These are phyloP conservation scores for Steinernema scapterisci DNA, from an alignment of 2,888 invertebrate species.

Conservation along the genomic window DNA sequence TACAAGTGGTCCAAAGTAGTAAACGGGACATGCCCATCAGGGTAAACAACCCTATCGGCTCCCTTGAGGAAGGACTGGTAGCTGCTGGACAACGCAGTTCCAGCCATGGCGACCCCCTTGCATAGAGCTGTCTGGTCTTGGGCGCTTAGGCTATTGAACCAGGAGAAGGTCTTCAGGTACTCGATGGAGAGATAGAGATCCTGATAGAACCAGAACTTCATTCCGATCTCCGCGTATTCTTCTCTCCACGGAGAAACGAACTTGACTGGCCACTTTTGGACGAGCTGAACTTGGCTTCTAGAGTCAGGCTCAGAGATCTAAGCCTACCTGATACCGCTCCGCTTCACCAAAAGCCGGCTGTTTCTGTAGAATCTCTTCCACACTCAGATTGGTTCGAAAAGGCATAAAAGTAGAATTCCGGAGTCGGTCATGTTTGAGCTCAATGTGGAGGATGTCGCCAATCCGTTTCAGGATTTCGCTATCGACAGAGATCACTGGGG, in stretches of 20 bases:
- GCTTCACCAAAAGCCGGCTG: constrained; percentile 18
- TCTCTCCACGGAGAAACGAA: not conserved
- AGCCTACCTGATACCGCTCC: constrained; percentile 34
- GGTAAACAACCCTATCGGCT: constrained; percentile 35
- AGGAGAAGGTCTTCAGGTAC: constrained; percentile 39
- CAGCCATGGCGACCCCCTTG: not conserved
- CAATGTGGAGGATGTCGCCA: constrained; percentile 37
- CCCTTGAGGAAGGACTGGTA: constrained; percentile 35
- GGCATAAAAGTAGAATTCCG: constrained; percentile 37
- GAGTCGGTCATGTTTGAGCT: constrained; percentile 38
- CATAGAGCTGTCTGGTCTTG: constrained; percentile 18
- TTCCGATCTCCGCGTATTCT: constrained; percentile 34
- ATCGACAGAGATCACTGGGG: not conserved
- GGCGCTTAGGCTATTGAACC: constrained; percentile 33
- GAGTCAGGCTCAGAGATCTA: not conserved
- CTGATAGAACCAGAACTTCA: constrained; percentile 37
- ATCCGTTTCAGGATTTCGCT: constrained; percentile 36
- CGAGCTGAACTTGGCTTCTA: constrained; percentile 28
- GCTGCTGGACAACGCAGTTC: not conserved
- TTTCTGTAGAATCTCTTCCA: constrained; percentile 33
- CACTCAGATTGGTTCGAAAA: constrained; percentile 2
- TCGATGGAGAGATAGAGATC: constrained; percentile 38
- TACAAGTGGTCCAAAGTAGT: not conserved
- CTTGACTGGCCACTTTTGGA: constrained; percentile 35
- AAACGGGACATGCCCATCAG: constrained; percentile 35